A percentile compares a stretch with the other conserved stretches of the same genome.
These are phyloP conservation scores for Gymnosoma rotundatum DNA, from an alignment of 2,888 invertebrate genomes.

Conservation along the genomic window DNA sequence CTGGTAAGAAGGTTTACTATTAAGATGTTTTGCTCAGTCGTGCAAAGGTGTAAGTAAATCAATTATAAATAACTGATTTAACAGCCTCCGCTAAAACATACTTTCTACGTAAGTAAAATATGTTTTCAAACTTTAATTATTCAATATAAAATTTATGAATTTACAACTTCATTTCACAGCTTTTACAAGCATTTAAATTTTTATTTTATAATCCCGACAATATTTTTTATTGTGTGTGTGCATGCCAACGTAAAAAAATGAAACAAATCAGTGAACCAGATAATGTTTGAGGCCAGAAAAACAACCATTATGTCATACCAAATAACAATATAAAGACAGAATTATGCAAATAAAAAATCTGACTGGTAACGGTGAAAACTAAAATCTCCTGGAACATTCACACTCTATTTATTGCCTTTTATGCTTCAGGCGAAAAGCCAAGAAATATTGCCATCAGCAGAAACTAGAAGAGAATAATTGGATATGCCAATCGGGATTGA, in stretches of 20 bases:
- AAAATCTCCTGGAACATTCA: constrained; percentile 41
- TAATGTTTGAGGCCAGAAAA: constrained; percentile 60
- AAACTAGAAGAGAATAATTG: neutral
- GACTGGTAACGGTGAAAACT: constrained; percentile 55
- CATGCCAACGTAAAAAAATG: neutral
- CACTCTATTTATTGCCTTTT: constrained; percentile 60
- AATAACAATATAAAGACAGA: constrained; percentile 18
- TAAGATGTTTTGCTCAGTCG: too few species aligned
- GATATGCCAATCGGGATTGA: too few species aligned
- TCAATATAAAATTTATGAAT: too few species aligned
- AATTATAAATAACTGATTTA: too few species aligned
- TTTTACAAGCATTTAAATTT: too few species aligned
- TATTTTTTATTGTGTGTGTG: neutral
- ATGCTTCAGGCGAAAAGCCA: constrained; percentile 37
- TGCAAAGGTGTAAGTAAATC: too few species aligned
- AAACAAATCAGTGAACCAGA: constrained; percentile 61
- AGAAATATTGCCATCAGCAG: constrained; percentile 34
- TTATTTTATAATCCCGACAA: neutral
- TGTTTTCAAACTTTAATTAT: too few species aligned
- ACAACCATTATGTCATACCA: constrained; percentile 39
- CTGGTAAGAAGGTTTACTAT: too few species aligned
- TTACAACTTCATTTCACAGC: too few species aligned
- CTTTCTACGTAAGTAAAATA: too few species aligned
- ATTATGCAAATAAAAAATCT: constrained; percentile 27
- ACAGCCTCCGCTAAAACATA: too few species aligned